A percentile compares a stretch with the other conserved stretches of the same genome.
phyloP scores from a whole-genome alignment of 2,113 vertebrate species.

The Oryzias javanicus region DNA sequence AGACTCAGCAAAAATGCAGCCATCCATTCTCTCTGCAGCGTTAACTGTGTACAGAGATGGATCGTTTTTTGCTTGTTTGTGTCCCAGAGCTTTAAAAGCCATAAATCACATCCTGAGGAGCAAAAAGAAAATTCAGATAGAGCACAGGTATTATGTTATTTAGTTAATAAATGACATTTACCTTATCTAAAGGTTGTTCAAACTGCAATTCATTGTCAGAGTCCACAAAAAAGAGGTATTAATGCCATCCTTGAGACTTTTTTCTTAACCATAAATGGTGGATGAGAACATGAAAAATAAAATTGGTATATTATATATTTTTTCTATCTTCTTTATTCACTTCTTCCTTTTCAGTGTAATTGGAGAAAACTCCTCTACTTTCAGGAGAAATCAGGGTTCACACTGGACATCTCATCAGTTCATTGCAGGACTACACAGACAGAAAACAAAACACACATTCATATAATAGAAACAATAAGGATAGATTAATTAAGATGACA shows the following conservation, averaged over 20 bases:
- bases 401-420: too few relatives aligned
- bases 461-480: too few relatives aligned
- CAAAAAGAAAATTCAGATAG: not conserved
- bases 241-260: constrained; percentile 73
- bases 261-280: constrained; percentile 83
- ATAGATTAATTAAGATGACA: too few relatives aligned
- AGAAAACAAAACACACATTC: too few relatives aligned
- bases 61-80: not conserved
- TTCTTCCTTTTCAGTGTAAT: too few relatives aligned
- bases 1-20: constrained; percentile 80
- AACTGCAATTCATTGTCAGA: constrained; percentile 49
- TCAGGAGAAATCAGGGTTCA: too few relatives aligned
- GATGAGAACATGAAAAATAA: constrained; percentile 71
- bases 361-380: too few relatives aligned
- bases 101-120: constrained; percentile 68
- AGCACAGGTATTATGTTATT: not conserved
- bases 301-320: not conserved
- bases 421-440: too few relatives aligned
- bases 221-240: constrained; percentile 62
- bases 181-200: constrained; percentile 72
- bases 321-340: too few relatives aligned
- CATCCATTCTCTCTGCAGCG: constrained; percentile 75
- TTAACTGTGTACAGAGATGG: constrained; percentile 79
- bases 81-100: constrained; percentile 69
- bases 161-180: constrained; percentile 26